Percentiles rank a stretch among this genome's conserved stretches.
These are phyloP conservation scores for Linurgus olivaceus DNA, from an alignment of 2,797 vertebrate genomes.

Conservation along the genomic window DNA sequence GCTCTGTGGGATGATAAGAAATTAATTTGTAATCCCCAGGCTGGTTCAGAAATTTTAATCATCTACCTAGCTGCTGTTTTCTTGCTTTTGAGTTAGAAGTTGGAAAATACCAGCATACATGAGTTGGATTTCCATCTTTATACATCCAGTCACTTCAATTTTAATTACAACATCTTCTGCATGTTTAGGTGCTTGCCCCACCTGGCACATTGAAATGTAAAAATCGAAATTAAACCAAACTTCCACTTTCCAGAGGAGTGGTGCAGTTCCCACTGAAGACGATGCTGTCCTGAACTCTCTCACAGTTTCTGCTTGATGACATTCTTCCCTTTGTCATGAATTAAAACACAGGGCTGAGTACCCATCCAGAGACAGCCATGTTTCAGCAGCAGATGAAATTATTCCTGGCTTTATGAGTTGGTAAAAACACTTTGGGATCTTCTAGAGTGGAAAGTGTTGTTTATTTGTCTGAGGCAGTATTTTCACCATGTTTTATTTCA, in stretches of 20 bases:
- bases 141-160: neutral
- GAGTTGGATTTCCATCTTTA: neutral
- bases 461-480: neutral
- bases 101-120: rapidly evolving
- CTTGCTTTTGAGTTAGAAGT: neutral
- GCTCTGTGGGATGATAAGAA: neutral
- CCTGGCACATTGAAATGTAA: neutral
- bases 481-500: neutral
- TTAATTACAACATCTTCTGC: rapidly evolving
- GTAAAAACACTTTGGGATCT: neutral
- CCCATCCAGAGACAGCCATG: neutral
- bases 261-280: neutral
- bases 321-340: neutral
- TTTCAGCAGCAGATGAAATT: neutral
- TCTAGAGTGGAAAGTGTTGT: neutral
- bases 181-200: neutral
- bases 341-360: neutral
- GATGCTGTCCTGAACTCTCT: neutral
- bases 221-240: neutral
- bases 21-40: neutral
- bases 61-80: neutral
- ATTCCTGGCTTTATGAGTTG: neutral
- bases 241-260: neutral
- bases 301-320: neutral
- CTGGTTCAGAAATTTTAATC: neutral